Conservation (phyloP, 2,888 invertebrate genomes). For the Galerucella nymphaeae region DNA sequence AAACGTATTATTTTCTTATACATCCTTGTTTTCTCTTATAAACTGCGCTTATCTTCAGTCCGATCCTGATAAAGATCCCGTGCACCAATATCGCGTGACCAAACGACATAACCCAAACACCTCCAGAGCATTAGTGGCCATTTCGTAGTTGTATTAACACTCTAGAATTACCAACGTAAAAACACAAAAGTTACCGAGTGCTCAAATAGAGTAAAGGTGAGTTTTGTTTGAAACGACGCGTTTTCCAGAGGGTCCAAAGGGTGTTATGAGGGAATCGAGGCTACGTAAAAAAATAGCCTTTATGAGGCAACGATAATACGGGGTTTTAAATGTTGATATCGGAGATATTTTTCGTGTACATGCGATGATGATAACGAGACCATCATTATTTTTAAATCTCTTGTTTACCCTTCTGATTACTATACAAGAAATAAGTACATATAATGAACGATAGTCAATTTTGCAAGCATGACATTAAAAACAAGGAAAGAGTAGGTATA, state of each 20-base stretch:
- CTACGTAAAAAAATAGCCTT: constrained; percentile 42
- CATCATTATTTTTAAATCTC: constrained; percentile 40
- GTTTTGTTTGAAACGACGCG: constrained; percentile 40
- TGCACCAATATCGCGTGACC: constrained; percentile 59
- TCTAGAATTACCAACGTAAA: constrained; percentile 54
- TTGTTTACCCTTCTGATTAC: constrained; percentile 33
- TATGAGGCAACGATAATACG: constrained; percentile 40
- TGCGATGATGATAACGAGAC: constrained; percentile 44
- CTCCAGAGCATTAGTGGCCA: constrained; percentile 65
- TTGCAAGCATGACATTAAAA: too few relatives aligned
- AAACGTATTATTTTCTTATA: too few relatives aligned
- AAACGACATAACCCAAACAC: constrained; percentile 63
- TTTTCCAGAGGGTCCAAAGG: constrained; percentile 42
- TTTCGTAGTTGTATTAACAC: constrained; percentile 62
- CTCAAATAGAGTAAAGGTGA: constrained; percentile 44
- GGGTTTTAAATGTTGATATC: constrained; percentile 44
- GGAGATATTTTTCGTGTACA: constrained; percentile 48
- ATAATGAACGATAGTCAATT: neutral
- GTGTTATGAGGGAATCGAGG: constrained; percentile 43
- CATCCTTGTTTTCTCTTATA: too few relatives aligned
- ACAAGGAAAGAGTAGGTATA: too few relatives aligned
- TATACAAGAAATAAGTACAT: constrained; percentile 4
- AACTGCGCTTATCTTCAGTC: neutral
- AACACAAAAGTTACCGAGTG: constrained; percentile 45
- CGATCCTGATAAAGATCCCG: constrained; percentile 11